phyloP scores from a whole-genome alignment of 2,113 vertebrate species.

The Excalfactoria chinensis region DNA sequence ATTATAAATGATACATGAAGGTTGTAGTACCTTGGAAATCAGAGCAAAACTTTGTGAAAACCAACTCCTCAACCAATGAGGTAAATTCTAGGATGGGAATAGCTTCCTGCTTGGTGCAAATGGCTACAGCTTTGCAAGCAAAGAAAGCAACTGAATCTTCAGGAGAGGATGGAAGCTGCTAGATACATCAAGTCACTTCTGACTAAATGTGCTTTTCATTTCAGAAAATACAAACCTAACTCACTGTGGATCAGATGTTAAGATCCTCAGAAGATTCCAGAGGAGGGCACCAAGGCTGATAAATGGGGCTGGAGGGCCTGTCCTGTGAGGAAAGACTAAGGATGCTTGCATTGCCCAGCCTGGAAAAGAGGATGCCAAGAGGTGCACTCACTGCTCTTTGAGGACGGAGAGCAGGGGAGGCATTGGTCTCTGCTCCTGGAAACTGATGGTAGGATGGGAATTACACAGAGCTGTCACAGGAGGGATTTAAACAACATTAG shows the following conservation, averaged over 20 bases:
- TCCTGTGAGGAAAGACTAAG: neutral
- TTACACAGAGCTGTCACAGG: neutral
- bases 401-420: neutral
- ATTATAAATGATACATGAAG: neutral
- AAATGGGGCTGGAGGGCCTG: neutral
- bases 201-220: fast-evolving
- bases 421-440: neutral
- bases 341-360: neutral
- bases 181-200: neutral
- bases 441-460: neutral
- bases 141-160: neutral
- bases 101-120: neutral
- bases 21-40: neutral
- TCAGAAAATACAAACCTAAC: neutral
- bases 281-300: neutral
- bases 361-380: neutral
- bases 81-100: neutral
- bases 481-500: neutral
- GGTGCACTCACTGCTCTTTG: neutral
- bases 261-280: neutral
- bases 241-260: neutral
- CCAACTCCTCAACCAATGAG: neutral
- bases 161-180: neutral
- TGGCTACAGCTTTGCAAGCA: neutral
- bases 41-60: neutral